Base-by-base conservation (phyloP, 2,113 vertebrate species). In the Heliornis fulica region DNA sequence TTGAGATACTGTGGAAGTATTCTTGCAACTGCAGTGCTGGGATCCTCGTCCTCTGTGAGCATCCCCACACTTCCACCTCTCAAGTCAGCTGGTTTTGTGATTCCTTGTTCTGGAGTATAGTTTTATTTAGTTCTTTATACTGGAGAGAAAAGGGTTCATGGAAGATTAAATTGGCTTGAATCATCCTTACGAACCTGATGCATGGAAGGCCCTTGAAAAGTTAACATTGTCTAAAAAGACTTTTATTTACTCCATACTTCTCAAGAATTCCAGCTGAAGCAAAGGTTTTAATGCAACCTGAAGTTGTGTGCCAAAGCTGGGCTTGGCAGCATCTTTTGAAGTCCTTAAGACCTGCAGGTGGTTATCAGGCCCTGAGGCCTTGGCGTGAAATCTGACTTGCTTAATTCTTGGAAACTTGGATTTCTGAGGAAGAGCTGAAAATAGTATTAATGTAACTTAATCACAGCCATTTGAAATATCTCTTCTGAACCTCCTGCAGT, bases 191-290 rank as follows among this genome's bases (percentile, higher is more conserved):
- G 83, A 57, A 79, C 40, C 6, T n/a, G 21, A 28, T 13, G 16
- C 0, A 0, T 18, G 1, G 9, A n/a, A 78, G 13, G 43, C n/a
- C 4, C 26, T 57, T 7, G 2, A 48, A 34, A 51, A 1, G 3
- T n/a, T 61, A 48, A 38, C 19, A 6, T 20, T 60, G 36, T 65
- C 36, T 18, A 53, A 38, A 61, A 40, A 61, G 15, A 3, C 26
- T 54, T 76, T 64, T 45, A 40, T 89, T 91, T 83, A 36, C 22
- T 45, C 15, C 9, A 2, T 50, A 5, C 4, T 64, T 77, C 36
- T 50, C 68, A 76, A n/a, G 36, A 75, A 28, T 11, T 29, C 10
- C n/a, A 70, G 34, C n/a, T 5, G 5, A 57, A 92, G 48, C 13
- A 50, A 5, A 32, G 21, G 23, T 36, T 87, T 69, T 41, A 68